Evolutionary conservation across 2,797 vertebrate genomes (phyloP), one percentile per base, ranked within the genome.

Genomic region (Liparis tanakae): DNA sequence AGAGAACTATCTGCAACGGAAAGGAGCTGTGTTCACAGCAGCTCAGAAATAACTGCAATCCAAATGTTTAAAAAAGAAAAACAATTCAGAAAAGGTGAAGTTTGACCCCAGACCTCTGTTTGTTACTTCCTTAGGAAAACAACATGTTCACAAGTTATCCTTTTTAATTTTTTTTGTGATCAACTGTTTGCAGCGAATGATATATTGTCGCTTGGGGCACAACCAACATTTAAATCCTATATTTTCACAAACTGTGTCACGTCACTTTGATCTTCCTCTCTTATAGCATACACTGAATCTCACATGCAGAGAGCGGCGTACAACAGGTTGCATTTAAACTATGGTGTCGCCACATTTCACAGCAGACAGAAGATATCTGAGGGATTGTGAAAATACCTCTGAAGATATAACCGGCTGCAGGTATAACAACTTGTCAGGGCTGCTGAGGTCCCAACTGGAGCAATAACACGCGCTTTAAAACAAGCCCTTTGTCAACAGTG

Each of bases 1-100:
- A 67, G 68, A 61, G 89, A 91, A 0, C 79, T 88, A 3, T 90
- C 93, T 93, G 86, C 14, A 73, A 48, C 22, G 67, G 46, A 67
- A 14, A 75, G 10, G 17, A 43, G 10, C 15, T 30, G 6, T 33
- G 25, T 36, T 33, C 25, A 61, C 9, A 69, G 13, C 44, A 58
- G 36, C 43, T 39, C 20, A 8, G 36, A 7, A 56, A 65, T 14
- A 61, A 67, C 7, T 34, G 37, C 8, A 46, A 10, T 48, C 17
- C 17, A 58, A 67, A 17, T n/a, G n/a, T 3, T 55, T 18, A 30
- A n/a, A 30, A 30, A 30, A 30, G 4, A 30, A 30, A 1, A 30
- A 2, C 2, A 1, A 30, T 1, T 30, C 25, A 2, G 25, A 30
- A 30, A 30, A 30, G 4, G 25, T 30, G 2, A 30, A 2, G 25